Conservation (phyloP, 1,140 invertebrate genomes). For the Colletes latitarsis region DNA sequence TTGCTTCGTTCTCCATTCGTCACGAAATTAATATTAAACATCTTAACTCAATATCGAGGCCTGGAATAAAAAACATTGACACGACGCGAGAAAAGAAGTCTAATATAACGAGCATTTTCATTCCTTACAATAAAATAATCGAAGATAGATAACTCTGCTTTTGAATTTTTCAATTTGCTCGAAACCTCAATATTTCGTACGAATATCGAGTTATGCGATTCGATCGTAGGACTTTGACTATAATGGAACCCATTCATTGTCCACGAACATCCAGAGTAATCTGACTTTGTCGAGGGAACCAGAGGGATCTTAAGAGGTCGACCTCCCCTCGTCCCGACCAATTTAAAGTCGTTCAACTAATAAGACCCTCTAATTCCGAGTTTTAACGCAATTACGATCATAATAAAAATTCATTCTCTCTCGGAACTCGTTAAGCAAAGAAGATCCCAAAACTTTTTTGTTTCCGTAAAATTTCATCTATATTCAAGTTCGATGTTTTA, state of each 20-base stretch:
- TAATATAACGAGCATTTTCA: too few relatives aligned
- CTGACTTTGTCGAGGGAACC: slow-evolving; percentile 1
- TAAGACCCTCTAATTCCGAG: background rate
- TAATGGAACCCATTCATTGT: slow-evolving; percentile 9
- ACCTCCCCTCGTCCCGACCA: background rate
- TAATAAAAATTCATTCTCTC: background rate
- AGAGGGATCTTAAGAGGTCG: background rate
- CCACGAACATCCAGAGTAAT: slow-evolving; percentile 10
- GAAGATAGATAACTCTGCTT: background rate
- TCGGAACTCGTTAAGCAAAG: too few relatives aligned
- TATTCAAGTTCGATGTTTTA: too few relatives aligned
- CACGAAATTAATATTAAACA: too few relatives aligned
- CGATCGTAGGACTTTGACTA: background rate
- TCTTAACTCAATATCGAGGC: too few relatives aligned
- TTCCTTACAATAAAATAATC: too few relatives aligned
- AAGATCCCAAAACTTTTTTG: too few relatives aligned
- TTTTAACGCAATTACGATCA: background rate
- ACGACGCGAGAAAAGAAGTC: too few relatives aligned
- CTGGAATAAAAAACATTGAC: too few relatives aligned
- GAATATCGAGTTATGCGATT: background rate
- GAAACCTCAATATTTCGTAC: background rate
- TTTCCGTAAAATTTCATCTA: too few relatives aligned
- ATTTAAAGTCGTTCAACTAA: background rate
- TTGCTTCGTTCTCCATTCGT: too few relatives aligned
- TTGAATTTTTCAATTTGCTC: background rate